A percentile compares a stretch with the other conserved stretches of the same genome.
Conservation (phyloP, 2,113 vertebrate genomes). For the Alaudala cheleensis region DNA sequence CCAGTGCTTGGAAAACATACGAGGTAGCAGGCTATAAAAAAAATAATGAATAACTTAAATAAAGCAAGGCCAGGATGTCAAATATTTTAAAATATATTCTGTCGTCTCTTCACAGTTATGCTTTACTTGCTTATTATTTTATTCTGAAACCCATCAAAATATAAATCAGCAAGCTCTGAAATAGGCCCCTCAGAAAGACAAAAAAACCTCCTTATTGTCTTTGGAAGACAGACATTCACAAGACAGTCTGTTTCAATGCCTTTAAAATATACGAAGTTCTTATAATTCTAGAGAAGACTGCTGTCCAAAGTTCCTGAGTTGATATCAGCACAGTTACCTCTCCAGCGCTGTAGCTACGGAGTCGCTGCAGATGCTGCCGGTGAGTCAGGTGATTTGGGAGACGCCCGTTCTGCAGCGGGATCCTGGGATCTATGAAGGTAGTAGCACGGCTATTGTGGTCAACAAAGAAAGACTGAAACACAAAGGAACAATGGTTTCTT, state of each 20-base stretch:
- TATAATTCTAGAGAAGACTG: neutral
- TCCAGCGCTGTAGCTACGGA: constrained; percentile 96
- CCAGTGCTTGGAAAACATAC: neutral
- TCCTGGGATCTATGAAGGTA: constrained; percentile 96
- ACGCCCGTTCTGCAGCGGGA: constrained; percentile 92
- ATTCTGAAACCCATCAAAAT: neutral
- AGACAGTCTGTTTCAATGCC: neutral
- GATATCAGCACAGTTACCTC: constrained; percentile 78
- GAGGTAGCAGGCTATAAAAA: neutral
- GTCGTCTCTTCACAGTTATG: neutral
- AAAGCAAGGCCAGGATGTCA: neutral
- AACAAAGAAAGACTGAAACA: constrained; percentile 93
- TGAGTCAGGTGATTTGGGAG: constrained; percentile 92
- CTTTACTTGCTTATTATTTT: neutral
- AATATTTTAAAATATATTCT: neutral
- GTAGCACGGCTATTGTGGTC: constrained; percentile 98
- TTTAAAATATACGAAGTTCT: neutral
- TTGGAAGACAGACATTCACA: neutral
- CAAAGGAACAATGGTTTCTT: neutral
- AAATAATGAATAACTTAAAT: neutral
- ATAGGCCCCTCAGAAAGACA: neutral
- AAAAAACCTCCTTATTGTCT: neutral
- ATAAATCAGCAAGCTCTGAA: neutral
- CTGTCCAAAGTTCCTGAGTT: neutral
- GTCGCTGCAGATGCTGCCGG: constrained; percentile 93